A percentile compares a stretch with the other conserved stretches of the same genome.
Evolutionary conservation across 1,140 invertebrate species (phyloP).

Genomic region (Eupeodes corollae): DNA sequence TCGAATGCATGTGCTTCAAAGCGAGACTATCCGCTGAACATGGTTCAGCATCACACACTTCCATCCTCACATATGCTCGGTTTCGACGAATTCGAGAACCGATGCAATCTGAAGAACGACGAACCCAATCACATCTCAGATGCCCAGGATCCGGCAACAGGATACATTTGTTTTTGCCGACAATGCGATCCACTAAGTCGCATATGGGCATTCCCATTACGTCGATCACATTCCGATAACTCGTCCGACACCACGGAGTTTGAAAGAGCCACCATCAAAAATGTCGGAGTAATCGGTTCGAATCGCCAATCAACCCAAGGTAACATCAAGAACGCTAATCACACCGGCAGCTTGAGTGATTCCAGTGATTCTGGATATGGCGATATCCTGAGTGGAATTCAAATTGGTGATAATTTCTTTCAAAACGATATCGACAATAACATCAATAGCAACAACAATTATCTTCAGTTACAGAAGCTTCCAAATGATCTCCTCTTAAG

Average conservation of each 20-base stretch:
- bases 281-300: slow-evolving; percentile 34
- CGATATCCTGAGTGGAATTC: slow-evolving; percentile 33
- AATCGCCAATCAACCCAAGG: slow-evolving; percentile 15
- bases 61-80: slow-evolving; percentile 5
- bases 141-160: slow-evolving; percentile 19
- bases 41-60: not conserved
- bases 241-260: slow-evolving; percentile 19
- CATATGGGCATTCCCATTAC: slow-evolving; percentile 50
- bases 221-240: slow-evolving; percentile 30
- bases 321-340: not conserved
- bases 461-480: too few species aligned
- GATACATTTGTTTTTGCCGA: slow-evolving; percentile 55
- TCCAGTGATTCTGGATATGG: slow-evolving; percentile 30
- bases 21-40: not conserved
- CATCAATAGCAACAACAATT: not conserved
- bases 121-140: slow-evolving; percentile 4
- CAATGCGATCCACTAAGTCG: slow-evolving; percentile 66
- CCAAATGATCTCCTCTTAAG: too few species aligned
- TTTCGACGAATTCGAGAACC: slow-evolving; percentile 35
- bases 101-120: slow-evolving; percentile 17
- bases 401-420: slow-evolving; percentile 31
- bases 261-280: not conserved
- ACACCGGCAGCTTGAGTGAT: slow-evolving; percentile 21
- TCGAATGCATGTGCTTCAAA: not conserved
- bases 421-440: slow-evolving; percentile 15